A percentile compares a stretch with the other conserved stretches of the same genome.
phyloP scores from a whole-genome alignment of 1,140 invertebrate species.

The Harpegnathos saltator region DNA sequence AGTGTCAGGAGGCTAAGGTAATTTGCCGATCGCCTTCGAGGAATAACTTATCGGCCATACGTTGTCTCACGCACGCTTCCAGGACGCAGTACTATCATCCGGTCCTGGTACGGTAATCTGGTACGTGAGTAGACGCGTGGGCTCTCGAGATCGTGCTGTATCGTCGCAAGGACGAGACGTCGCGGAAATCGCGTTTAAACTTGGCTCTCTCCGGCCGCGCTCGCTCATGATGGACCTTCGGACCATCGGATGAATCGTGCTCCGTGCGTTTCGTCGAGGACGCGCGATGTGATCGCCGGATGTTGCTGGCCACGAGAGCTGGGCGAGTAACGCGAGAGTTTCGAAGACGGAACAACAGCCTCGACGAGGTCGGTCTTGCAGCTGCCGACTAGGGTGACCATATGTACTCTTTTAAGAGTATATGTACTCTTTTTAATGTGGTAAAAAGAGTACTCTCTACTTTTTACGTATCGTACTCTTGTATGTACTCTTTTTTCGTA shows the following conservation, averaged over 20 bases:
- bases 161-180: constrained; percentile 38
- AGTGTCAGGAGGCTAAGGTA: neutral
- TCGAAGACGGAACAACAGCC: neutral
- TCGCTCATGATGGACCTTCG: constrained; percentile 30
- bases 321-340: neutral
- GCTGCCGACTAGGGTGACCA: constrained; percentile 18
- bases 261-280: neutral
- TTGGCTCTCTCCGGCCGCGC: neutral
- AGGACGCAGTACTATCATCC: neutral
- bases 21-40: constrained; percentile 27
- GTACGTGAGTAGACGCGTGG: constrained; percentile 38
- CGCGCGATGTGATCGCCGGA: neutral
- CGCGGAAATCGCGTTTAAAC: constrained; percentile 20
- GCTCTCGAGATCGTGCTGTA: constrained; percentile 49
- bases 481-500: too few species aligned
- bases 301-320: neutral
- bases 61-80: constrained; percentile 35
- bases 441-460: too few species aligned
- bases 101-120: constrained; percentile 1
- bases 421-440: too few species aligned
- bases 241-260: constrained; percentile 30
- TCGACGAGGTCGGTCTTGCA: constrained; percentile 1
- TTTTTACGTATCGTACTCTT: too few species aligned
- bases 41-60: constrained; percentile 12
- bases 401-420: too few species aligned